Conservation (phyloP, 2,888 invertebrate genomes). For the Lasioglossum calceatum region DNA sequence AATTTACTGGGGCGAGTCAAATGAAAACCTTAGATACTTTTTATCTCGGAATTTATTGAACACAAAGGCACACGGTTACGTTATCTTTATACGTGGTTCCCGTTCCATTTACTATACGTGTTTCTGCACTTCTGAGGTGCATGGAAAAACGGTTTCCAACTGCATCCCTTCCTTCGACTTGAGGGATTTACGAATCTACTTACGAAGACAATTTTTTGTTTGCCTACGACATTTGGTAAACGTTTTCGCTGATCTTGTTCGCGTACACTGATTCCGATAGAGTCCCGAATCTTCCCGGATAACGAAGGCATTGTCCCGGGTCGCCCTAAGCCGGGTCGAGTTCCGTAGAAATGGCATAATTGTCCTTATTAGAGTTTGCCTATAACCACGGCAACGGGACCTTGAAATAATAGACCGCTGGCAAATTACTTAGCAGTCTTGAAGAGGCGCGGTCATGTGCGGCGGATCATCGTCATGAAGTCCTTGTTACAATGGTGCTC, state of each 20-base stretch:
- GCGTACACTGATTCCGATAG: conserved; percentile 1
- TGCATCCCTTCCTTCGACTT: not conserved
- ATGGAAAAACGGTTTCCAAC: not conserved
- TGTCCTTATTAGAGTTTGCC: conserved; percentile 81
- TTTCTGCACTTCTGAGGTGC: not conserved
- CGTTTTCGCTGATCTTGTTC: conserved; percentile 15
- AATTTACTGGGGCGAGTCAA: conserved; percentile 14
- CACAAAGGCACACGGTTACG: not conserved
- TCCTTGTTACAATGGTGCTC: conserved; percentile 24
- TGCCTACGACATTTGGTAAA: not conserved
- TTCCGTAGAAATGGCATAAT: conserved; percentile 81
- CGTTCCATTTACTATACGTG: not conserved
- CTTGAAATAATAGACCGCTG: conserved; percentile 75
- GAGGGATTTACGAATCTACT: not conserved
- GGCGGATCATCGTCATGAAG: conserved; percentile 56
- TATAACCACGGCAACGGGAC: conserved; percentile 78
- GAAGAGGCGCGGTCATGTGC: conserved; percentile 57
- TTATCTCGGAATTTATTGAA: not conserved
- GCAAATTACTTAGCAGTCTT: conserved; percentile 79
- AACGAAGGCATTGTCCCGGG: conserved; percentile 75
- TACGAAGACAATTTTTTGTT: not conserved
- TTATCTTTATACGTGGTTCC: not conserved
- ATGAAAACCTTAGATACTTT: conserved; percentile 2
- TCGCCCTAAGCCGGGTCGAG: conserved; percentile 77
- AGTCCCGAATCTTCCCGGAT: conserved; percentile 45